A percentile compares a stretch with the other conserved stretches of the same genome.
These are phyloP conservation scores for Philypnodon macrostomus DNA, from an alignment of 2,797 vertebrate genomes.

Conservation along the genomic window DNA sequence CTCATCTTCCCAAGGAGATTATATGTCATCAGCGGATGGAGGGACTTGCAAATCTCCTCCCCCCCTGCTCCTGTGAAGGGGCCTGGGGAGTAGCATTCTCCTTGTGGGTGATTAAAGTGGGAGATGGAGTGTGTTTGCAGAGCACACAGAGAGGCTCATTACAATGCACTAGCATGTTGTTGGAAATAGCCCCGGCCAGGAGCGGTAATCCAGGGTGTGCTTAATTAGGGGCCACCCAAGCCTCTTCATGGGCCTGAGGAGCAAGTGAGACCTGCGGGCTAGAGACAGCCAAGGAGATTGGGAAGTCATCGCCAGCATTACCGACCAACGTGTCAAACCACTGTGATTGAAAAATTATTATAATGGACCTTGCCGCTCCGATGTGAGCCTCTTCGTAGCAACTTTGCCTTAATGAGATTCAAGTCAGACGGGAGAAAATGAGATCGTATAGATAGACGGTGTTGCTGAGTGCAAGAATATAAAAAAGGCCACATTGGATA, in stretches of 20 bases:
- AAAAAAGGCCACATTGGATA: slow-evolving; percentile 25
- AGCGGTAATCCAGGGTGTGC: slow-evolving; percentile 77
- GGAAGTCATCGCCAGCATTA: slow-evolving; percentile 37
- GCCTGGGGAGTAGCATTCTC: slow-evolving; percentile 59
- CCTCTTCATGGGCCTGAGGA: slow-evolving; percentile 68
- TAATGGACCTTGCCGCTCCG: slow-evolving; percentile 42
- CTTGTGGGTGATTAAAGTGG: slow-evolving; percentile 77
- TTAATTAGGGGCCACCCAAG: slow-evolving; percentile 72
- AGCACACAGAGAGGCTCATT: slow-evolving; percentile 72
- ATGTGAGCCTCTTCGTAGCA: slow-evolving; percentile 29
- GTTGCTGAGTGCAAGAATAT: slow-evolving; percentile 35
- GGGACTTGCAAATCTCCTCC: slow-evolving; percentile 76
- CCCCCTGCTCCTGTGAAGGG: slow-evolving; percentile 40
- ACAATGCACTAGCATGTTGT: slow-evolving; percentile 78
- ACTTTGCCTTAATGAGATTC: slow-evolving; percentile 50
- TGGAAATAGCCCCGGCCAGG: slow-evolving; percentile 65
- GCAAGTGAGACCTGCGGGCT: slow-evolving; percentile 47
- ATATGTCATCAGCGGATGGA: slow-evolving; percentile 77
- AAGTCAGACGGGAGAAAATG: slow-evolving; percentile 64
- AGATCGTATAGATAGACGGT: slow-evolving; percentile 42
- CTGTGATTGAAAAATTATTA: slow-evolving; percentile 70
- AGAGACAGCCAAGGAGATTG: slow-evolving; percentile 8
- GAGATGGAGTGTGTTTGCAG: slow-evolving; percentile 71
- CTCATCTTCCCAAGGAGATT: slow-evolving; percentile 77
- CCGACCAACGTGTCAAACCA: slow-evolving; percentile 60